phyloP scores from a whole-genome alignment of 2,888 invertebrate species.

The Pristionchus fissidentatus region DNA sequence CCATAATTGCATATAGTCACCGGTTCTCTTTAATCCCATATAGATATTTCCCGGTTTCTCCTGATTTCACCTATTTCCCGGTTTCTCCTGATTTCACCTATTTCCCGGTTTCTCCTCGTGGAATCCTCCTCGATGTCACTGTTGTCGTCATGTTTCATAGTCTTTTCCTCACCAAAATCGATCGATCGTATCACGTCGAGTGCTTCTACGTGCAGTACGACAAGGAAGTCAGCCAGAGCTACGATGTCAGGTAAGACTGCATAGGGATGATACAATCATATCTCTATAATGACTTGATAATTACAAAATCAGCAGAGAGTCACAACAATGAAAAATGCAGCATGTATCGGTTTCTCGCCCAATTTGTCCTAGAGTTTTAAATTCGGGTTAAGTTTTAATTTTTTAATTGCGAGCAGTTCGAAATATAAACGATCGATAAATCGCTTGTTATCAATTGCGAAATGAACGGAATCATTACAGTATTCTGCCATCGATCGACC shows the following conservation, averaged over 20 bases:
- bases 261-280: no score
- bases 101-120: slow-evolving; percentile 62
- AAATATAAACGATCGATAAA: no score
- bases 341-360: no score
- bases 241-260: slow-evolving; percentile 70
- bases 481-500: background rate
- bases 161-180: slow-evolving; percentile 67
- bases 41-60: no score
- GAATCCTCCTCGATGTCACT: slow-evolving; percentile 68
- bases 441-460: background rate
- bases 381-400: no score
- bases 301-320: no score
- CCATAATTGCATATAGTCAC: no score
- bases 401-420: no score
- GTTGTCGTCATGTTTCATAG: slow-evolving; percentile 72
- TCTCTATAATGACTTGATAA: no score
- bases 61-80: background rate
- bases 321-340: no score
- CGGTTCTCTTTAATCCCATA: no score
- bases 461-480: background rate
- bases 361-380: no score
- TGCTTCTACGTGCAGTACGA: slow-evolving; percentile 68
- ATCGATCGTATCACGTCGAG: slow-evolving; percentile 67
- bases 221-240: slow-evolving; percentile 62
- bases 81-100: background rate